Evolutionary conservation across 2,113 vertebrate genomes (phyloP).

Genomic region (Otus sunia): DNA sequence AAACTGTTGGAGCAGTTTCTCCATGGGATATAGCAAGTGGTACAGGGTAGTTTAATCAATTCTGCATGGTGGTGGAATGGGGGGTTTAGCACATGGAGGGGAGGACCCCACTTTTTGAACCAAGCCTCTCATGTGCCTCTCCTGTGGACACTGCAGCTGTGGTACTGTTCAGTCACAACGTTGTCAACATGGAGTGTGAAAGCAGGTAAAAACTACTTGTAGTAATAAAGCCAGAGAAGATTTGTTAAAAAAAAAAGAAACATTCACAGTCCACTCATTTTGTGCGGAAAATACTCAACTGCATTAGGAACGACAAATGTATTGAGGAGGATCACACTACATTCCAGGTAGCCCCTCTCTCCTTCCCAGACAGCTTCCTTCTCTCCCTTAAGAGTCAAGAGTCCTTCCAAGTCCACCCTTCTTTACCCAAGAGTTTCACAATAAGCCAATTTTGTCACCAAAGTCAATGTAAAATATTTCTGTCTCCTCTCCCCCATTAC

Average conservation of each 20-base stretch:
- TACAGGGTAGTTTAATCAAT: not conserved
- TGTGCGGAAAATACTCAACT: not conserved
- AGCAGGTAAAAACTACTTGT: not conserved
- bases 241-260: too few relatives aligned
- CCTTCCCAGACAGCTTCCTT: not conserved
- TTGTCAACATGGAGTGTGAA: fast-evolving
- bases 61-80: not conserved
- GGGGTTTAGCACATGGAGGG: not conserved
- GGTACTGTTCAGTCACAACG: not conserved
- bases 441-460: not conserved
- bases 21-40: fast-evolving
- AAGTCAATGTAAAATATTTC: not conserved
- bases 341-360: not conserved
- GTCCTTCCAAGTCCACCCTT: not conserved
- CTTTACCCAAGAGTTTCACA: not conserved
- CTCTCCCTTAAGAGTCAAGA: not conserved
- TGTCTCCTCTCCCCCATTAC: not conserved
- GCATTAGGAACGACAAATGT: not conserved
- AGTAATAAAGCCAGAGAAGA: not conserved
- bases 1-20: not conserved
- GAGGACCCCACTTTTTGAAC: not conserved
- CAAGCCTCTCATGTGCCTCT: not conserved
- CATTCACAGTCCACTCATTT: not conserved
- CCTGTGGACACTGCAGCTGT: not conserved
- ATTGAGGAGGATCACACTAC: not conserved